These are phyloP conservation scores for Pseudomyrmex pallidus DNA, from an alignment of 1,140 invertebrate genomes.

Conservation along the genomic window DNA sequence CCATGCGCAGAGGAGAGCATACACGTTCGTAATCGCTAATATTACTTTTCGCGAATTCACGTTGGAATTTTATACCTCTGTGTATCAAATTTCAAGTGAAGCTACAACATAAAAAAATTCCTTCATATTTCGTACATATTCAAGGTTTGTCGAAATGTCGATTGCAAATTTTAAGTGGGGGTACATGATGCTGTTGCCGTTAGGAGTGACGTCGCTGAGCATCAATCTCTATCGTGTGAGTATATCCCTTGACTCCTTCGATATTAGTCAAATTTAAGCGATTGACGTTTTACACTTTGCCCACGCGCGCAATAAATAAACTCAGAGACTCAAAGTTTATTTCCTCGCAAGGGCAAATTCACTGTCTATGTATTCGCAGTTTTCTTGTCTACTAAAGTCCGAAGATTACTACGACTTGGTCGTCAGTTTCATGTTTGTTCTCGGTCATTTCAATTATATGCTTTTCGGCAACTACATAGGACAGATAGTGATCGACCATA, in stretches of 20 bases:
- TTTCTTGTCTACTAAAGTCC: conserved; percentile 8
- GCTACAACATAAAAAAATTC: not conserved
- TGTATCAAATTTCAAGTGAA: not conserved
- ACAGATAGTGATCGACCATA: conserved; percentile 29
- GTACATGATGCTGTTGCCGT: not conserved
- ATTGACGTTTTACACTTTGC: not conserved
- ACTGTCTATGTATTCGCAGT: not conserved
- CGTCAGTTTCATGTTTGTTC: not conserved
- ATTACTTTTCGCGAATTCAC: not conserved
- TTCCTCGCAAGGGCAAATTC: not conserved
- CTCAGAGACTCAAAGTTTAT: conserved; percentile 11
- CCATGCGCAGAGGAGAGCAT: conserved; percentile 12
- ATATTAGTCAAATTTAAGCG: not conserved
- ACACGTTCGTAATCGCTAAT: conserved; percentile 20
- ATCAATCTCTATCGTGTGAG: conserved; percentile 53
- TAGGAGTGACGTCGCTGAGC: conserved; percentile 8
- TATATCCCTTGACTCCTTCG: not conserved
- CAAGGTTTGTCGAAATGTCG: conserved; percentile 24
- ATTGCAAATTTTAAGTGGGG: not conserved
- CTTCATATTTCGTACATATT: not conserved
- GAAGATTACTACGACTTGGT: not conserved
- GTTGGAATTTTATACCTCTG: not conserved
- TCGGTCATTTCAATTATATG: conserved; percentile 15
- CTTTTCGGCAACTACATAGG: conserved; percentile 23
- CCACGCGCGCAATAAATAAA: not conserved